Percentiles rank a stretch among this genome's conserved stretches.
phyloP scores from a whole-genome alignment of 2,888 invertebrate genomes.

The Cantharis lateralis region DNA sequence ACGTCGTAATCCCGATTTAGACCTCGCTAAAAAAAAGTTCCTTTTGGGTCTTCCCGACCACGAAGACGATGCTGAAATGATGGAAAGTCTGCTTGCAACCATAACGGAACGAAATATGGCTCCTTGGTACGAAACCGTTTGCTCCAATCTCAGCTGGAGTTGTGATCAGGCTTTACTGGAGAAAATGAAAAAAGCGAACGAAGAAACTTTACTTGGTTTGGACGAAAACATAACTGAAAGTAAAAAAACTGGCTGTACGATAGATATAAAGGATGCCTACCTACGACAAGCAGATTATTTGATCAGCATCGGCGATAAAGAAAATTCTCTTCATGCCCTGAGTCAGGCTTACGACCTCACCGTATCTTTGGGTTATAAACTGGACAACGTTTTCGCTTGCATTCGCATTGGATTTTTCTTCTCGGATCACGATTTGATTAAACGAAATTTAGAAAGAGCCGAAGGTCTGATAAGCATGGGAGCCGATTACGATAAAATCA shows the following conservation, averaged over 20 bases:
- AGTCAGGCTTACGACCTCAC: conserved; percentile 49
- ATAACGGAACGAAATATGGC: conserved; percentile 64
- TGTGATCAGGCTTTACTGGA: conserved; percentile 53
- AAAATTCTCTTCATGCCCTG: conserved; percentile 43
- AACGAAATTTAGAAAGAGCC: conserved; percentile 48
- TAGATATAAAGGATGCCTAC: conserved; percentile 44
- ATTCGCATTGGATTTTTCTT: conserved; percentile 51
- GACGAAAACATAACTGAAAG: conserved; percentile 42
- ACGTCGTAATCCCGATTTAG: conserved; percentile 42
- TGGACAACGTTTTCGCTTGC: conserved; percentile 54
- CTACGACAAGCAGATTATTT: conserved; percentile 53
- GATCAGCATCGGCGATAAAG: conserved; percentile 54
- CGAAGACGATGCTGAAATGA: conserved; percentile 55
- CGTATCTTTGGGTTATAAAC: conserved; percentile 49
- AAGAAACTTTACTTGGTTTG: conserved; percentile 36
- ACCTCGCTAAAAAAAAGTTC: conserved; percentile 62
- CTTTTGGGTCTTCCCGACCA: conserved; percentile 58
- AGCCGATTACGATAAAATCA: conserved; percentile 76
- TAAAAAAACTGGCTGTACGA: conserved; percentile 34
- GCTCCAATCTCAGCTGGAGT: conserved; percentile 55
- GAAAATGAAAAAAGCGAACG: conserved; percentile 43
- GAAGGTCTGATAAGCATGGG: conserved; percentile 45
- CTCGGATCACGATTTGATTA: conserved; percentile 42
- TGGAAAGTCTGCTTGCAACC: conserved; percentile 56
- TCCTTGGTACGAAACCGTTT: conserved; percentile 66